A percentile compares a stretch with the other conserved stretches of the same genome.
These are phyloP conservation scores for Chelmon rostratus DNA, from an alignment of 2,797 vertebrate species.

Conservation along the genomic window DNA sequence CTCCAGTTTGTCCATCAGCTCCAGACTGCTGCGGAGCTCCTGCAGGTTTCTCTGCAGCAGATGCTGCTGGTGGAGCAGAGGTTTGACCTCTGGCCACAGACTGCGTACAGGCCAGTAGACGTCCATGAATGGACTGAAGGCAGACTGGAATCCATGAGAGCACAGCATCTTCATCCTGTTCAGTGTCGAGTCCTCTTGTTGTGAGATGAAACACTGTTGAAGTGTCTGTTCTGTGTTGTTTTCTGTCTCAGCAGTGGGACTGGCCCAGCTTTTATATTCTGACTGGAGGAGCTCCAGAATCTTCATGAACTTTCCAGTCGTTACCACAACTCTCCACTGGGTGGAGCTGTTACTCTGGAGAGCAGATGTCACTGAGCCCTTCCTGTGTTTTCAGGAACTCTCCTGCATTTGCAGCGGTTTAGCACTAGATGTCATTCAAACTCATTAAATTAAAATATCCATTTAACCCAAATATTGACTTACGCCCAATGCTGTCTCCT, in stretches of 20 bases:
- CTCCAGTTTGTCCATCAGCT: slow-evolving; percentile 3
- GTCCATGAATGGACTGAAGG: neutral
- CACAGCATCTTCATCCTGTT: slow-evolving; percentile 1
- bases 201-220: slow-evolving; percentile 3
- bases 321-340: too few species aligned
- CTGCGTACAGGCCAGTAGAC: neutral
- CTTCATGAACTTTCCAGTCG: slow-evolving; percentile 22
- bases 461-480: neutral
- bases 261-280: slow-evolving; percentile 2
- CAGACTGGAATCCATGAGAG: neutral
- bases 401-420: neutral
- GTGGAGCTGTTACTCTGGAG: neutral
- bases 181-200: neutral
- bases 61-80: slow-evolving; percentile 46
- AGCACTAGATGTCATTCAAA: slow-evolving; percentile 15
- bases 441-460: neutral
- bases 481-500: neutral
- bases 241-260: slow-evolving; percentile 9
- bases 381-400: neutral
- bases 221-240: neutral
- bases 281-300: neutral
- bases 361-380: neutral
- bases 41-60: neutral
- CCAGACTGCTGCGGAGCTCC: too few species aligned
- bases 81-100: neutral